Percentiles rank a stretch among this genome's conserved stretches.
Conservation (phyloP, 2,888 invertebrate genomes). For the Volucella zonaria region DNA sequence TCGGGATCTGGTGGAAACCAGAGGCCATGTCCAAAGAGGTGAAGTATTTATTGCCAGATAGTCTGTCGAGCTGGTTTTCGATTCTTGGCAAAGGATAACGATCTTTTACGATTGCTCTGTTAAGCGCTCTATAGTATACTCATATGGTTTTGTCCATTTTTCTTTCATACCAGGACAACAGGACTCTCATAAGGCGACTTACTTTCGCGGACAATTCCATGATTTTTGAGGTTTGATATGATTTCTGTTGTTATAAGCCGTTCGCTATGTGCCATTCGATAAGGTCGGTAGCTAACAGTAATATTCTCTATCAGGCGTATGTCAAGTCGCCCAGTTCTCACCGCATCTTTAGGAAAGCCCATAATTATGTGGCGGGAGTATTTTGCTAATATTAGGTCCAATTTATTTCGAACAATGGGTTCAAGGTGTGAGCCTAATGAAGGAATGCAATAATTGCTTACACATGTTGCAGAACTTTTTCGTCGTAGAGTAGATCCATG, state of each 20-base stretch:
- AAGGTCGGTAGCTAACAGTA: constrained; percentile 11
- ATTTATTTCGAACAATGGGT: no score
- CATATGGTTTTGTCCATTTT: no score
- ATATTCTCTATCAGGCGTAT: constrained; percentile 10
- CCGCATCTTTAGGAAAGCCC: no score
- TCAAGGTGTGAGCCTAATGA: no score
- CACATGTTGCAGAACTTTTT: constrained; percentile 16
- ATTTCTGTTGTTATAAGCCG: no score
- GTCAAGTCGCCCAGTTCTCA: not conserved
- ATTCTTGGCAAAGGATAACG: constrained; percentile 79
- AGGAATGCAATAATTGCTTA: not conserved
- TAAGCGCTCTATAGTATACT: not conserved
- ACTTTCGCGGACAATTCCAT: constrained; percentile 3
- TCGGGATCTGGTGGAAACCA: constrained; percentile 59
- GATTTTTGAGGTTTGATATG: not conserved
- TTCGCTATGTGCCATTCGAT: not conserved
- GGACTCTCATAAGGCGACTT: constrained; percentile 7
- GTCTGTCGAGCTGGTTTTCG: constrained; percentile 79
- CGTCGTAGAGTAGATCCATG: constrained; percentile 33
- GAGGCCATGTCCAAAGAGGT: constrained; percentile 68
- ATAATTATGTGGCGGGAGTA: no score
- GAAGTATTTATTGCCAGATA: constrained; percentile 75
- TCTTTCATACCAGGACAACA: no score
- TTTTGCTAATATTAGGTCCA: no score
- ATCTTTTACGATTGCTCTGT: not conserved